These are phyloP conservation scores for Penaeus japonicus DNA, from an alignment of 1,140 invertebrate genomes.

Conservation along the genomic window DNA sequence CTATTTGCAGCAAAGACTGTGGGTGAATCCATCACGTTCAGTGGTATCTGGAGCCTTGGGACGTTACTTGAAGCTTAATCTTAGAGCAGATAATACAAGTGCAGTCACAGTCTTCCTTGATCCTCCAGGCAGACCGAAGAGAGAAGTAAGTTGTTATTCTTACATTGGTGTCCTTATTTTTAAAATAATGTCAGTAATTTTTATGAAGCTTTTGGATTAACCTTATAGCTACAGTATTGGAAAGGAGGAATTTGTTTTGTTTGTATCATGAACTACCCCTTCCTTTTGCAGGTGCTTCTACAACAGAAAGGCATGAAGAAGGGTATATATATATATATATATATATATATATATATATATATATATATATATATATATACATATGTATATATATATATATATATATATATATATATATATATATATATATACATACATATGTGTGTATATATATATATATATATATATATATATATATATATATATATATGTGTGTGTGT, in stretches of 20 bases:
- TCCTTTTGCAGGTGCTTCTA: conserved; percentile 50
- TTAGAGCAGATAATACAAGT: conserved; percentile 94
- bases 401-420: no score
- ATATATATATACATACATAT: no score
- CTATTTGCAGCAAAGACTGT: conserved; percentile 63
- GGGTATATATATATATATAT: background rate
- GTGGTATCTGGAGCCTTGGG: conserved; percentile 87
- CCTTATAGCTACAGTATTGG: background rate
- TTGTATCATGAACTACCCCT: background rate
- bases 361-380: no score
- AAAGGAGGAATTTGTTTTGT: background rate
- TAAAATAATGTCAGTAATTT: background rate
- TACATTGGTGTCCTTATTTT: background rate
- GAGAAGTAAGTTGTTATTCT: conserved; percentile 59
- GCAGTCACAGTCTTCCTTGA: conserved; percentile 93
- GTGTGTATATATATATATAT: no score
- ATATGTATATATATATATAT: no score
- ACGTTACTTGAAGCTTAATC: conserved; percentile 72
- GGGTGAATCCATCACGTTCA: conserved; percentile 90
- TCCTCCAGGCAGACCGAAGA: conserved; percentile 80
- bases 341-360: no score
- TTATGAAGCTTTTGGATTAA: background rate
- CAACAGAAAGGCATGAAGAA: conserved; percentile 56
- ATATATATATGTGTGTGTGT: no score
- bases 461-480: no score